Evolutionary conservation across 1,140 invertebrate genomes (phyloP).

Genomic region (Scaptomyza montana): DNA sequence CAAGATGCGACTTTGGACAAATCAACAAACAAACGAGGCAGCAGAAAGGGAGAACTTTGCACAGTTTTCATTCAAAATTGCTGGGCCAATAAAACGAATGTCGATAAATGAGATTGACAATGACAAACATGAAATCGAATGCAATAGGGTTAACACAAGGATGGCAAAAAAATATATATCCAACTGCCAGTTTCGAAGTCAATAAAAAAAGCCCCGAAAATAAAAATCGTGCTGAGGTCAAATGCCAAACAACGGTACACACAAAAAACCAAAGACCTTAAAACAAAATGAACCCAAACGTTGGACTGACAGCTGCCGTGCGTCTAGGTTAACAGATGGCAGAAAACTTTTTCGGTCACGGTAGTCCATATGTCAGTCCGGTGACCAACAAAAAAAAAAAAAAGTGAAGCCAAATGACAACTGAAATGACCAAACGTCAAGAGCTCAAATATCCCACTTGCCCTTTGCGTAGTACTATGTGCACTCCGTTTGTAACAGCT

Average conservation of each 20-base stretch:
- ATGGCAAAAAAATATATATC: constrained; percentile 14
- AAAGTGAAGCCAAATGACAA: constrained; percentile 45
- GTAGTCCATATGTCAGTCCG: constrained; percentile 63
- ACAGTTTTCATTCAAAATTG: constrained; percentile 64
- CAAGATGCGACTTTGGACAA: constrained; percentile 53
- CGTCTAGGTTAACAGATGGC: constrained; percentile 74
- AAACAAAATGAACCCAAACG: constrained; percentile 58
- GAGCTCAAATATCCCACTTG: constrained; percentile 43
- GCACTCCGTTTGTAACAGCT: constrained; percentile 5
- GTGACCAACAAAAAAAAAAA: constrained; percentile 26
- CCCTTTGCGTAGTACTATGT: neutral
- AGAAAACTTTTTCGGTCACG: constrained; percentile 74
- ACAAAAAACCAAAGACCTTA: constrained; percentile 55
- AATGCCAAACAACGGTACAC: constrained; percentile 32
- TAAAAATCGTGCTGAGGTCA: constrained; percentile 72
- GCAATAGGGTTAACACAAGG: constrained; percentile 61
- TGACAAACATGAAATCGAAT: constrained; percentile 78
- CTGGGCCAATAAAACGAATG: constrained; percentile 70
- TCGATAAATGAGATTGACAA: constrained; percentile 81
- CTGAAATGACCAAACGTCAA: constrained; percentile 76
- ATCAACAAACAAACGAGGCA: constrained; percentile 26
- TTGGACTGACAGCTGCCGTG: constrained; percentile 50
- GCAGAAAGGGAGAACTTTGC: constrained; percentile 43
- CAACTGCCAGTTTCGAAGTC: constrained; percentile 47
- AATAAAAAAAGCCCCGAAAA: constrained; percentile 55